These are phyloP conservation scores for Platorchestia sp. DNA, from an alignment of 1,140 invertebrate genomes.

Conservation along the genomic window DNA sequence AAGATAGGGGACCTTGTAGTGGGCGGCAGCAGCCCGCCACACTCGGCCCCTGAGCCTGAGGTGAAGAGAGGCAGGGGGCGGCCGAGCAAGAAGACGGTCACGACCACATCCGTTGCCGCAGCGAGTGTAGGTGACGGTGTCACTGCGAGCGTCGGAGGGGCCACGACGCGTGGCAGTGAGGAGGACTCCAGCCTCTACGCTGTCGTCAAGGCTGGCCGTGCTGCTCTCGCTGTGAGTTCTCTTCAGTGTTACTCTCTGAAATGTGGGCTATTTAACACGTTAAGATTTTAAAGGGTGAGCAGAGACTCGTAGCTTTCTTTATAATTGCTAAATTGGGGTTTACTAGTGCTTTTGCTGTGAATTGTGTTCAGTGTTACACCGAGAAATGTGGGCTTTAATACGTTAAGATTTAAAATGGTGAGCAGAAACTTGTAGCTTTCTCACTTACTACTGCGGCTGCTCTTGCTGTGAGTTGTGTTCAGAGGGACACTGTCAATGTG, in stretches of 20 bases:
- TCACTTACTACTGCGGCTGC: no score
- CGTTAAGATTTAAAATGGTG: no score
- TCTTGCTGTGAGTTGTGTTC: no score
- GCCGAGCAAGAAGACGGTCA: conserved; percentile 63
- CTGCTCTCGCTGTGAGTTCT: conserved; percentile 80
- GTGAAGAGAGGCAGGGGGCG: conserved; percentile 61
- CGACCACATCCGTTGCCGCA: conserved; percentile 57
- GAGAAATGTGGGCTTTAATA: no score
- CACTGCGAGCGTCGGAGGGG: neutral
- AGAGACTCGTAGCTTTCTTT: no score
- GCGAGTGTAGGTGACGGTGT: neutral
- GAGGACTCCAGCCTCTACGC: conserved; percentile 88
- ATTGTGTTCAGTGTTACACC: no score
- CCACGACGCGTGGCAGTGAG: conserved; percentile 69
- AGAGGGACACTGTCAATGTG: no score
- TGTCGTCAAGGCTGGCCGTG: conserved; percentile 83
- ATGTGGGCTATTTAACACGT: no score
- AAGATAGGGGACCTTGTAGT: conserved; percentile 66
- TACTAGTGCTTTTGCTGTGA: no score
- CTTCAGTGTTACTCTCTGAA: neutral
- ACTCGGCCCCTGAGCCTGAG: conserved; percentile 47
- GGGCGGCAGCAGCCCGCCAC: conserved; percentile 42
- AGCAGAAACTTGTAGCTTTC: no score
- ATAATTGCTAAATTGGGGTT: no score
- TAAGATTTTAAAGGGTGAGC: no score